Conservation (phyloP, 2,113 vertebrate species). For the Ceuthmochares aereus region DNA sequence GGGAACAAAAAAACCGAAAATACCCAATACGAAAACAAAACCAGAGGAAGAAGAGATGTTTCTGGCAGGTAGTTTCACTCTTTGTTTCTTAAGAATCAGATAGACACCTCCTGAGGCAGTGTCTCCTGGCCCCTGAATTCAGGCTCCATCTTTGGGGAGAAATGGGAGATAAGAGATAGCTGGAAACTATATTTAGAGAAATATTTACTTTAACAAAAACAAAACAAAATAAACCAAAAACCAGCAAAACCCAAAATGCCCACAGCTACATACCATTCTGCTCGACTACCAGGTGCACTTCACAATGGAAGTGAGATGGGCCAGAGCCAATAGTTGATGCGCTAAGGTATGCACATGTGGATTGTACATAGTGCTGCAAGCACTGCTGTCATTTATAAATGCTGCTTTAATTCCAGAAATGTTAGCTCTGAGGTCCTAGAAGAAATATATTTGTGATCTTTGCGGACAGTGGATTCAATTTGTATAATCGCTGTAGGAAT, state of each 20-base stretch:
- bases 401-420: neutral
- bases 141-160: neutral
- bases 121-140: neutral
- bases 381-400: neutral
- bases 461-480: neutral
- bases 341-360: neutral
- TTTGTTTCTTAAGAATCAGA: neutral
- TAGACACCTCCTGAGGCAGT: neutral
- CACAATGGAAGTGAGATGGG: neutral
- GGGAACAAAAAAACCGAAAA: neutral
- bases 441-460: slow-evolving; percentile 19
- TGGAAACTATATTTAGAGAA: neutral
- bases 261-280: neutral
- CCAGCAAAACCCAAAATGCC: neutral
- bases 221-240: neutral
- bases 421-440: neutral
- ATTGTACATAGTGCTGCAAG: neutral
- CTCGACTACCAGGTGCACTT: neutral
- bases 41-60: neutral
- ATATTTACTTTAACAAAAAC: neutral
- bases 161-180: neutral
- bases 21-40: neutral
- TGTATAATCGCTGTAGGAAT: neutral
- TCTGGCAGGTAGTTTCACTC: neutral
- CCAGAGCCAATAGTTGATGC: neutral